Evolutionary conservation across 2,797 vertebrate species (phyloP).

Genomic region (Chromobotia macracanthus): DNA sequence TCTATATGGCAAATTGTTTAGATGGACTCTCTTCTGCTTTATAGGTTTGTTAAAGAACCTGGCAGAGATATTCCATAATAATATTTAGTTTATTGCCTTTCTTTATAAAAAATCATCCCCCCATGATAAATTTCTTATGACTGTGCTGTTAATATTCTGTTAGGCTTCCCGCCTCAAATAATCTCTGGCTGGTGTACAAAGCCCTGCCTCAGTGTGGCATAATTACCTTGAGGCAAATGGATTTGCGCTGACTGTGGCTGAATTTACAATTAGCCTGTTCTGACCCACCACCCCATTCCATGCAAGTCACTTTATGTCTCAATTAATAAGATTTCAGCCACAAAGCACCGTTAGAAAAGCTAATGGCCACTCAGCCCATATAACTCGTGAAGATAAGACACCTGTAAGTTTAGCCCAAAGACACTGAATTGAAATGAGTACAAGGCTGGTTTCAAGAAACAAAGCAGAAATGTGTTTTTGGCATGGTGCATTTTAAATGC

Average conservation of each 20-base stretch:
- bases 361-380: slow-evolving; percentile 1
- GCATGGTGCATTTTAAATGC: too few relatives aligned
- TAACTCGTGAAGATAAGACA: neutral
- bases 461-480: too few relatives aligned
- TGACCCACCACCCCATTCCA: slow-evolving; percentile 31
- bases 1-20: neutral
- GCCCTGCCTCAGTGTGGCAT: neutral
- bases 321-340: slow-evolving; percentile 23
- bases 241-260: slow-evolving; percentile 33
- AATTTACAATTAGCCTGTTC: slow-evolving; percentile 35
- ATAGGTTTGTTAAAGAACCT: neutral
- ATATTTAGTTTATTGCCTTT: slow-evolving; percentile 8
- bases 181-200: slow-evolving; percentile 5
- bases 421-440: neutral
- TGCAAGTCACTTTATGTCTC: slow-evolving; percentile 28
- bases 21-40: too few relatives aligned
- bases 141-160: slow-evolving; percentile 13
- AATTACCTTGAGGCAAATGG: slow-evolving; percentile 38
- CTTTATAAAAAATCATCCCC: neutral
- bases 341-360: slow-evolving; percentile 15
- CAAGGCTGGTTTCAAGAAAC: too few relatives aligned
- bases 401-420: neutral
- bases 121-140: neutral
- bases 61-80: neutral
- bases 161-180: neutral